phyloP scores from a whole-genome alignment of 2,888 invertebrate genomes.

The Cheilosia vulpina region DNA sequence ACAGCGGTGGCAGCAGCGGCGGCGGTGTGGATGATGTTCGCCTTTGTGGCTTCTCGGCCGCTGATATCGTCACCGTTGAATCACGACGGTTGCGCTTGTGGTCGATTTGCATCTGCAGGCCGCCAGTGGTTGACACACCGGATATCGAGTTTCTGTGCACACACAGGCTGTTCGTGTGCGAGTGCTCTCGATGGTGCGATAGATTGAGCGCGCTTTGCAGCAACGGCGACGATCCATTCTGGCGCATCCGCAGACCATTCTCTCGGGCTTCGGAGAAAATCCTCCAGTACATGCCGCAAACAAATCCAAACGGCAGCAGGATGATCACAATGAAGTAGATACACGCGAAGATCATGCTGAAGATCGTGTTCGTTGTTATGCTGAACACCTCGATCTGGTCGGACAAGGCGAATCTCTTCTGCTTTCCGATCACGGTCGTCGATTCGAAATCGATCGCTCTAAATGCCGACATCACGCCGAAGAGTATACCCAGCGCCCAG shows the following conservation, averaged over 20 bases:
- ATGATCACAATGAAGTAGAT: conserved; percentile 83
- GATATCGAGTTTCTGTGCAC: conserved; percentile 81
- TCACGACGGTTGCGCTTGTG: conserved; percentile 80
- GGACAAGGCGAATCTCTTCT: conserved; percentile 74
- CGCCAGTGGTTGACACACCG: conserved; percentile 80
- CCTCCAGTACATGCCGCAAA: conserved; percentile 84
- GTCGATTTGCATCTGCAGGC: conserved; percentile 83
- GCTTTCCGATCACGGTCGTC: conserved; percentile 79
- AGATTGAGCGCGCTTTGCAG: conserved; percentile 83
- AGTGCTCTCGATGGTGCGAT: conserved; percentile 76
- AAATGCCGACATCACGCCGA: conserved; percentile 83
- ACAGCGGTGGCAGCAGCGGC: conserved; percentile 39
- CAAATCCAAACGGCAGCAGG: conserved; percentile 82
- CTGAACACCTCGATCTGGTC: conserved; percentile 58
- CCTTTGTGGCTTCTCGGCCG: conserved; percentile 54
- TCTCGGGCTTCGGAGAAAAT: conserved; percentile 83
- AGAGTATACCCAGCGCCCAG: conserved; percentile 82
- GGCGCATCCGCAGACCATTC: conserved; percentile 83
- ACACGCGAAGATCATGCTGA: conserved; percentile 81
- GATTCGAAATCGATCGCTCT: conserved; percentile 81
- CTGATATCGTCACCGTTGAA: conserved; percentile 79
- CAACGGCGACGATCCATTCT: conserved; percentile 83
- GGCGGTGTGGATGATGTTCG: conserved; percentile 61
- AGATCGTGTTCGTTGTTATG: conserved; percentile 78
- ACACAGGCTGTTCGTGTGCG: conserved; percentile 79